Conservation (phyloP, 1,140 invertebrate species). For the Zaprionus davidi region DNA sequence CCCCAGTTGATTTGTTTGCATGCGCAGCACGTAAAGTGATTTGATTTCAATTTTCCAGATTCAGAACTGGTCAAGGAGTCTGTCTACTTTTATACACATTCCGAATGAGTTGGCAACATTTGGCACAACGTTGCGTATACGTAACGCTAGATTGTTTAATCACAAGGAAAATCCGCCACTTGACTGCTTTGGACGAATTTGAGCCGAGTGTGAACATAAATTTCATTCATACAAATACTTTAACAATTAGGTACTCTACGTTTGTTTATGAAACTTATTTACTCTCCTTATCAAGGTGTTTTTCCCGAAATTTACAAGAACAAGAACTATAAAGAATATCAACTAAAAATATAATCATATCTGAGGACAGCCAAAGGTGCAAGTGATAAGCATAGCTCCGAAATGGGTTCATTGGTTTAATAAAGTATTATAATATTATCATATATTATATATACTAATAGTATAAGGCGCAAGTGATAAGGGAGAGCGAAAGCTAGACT, state of each 20-base stretch:
- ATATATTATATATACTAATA: neutral
- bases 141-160: slow-evolving; percentile 43
- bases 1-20: slow-evolving; percentile 54
- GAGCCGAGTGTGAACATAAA: slow-evolving; percentile 1
- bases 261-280: slow-evolving; percentile 2
- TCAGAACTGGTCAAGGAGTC: slow-evolving; percentile 52
- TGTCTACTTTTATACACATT: slow-evolving; percentile 22
- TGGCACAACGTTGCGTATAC: slow-evolving; percentile 37
- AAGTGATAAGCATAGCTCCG: slow-evolving; percentile 15
- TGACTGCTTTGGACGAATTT: neutral
- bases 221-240: slow-evolving; percentile 19
- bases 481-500: too few species aligned
- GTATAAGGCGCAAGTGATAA: neutral
- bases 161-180: slow-evolving; percentile 51
- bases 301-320: slow-evolving; percentile 1
- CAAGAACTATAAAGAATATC: neutral
- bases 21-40: slow-evolving; percentile 80
- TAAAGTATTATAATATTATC: slow-evolving; percentile 9
- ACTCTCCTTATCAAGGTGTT: slow-evolving; percentile 2
- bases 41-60: slow-evolving; percentile 84
- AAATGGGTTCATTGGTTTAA: slow-evolving; percentile 5
- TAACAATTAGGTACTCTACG: slow-evolving; percentile 11
- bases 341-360: slow-evolving; percentile 31
- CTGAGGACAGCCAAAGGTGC: slow-evolving; percentile 24
- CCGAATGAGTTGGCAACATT: slow-evolving; percentile 48